A percentile compares a stretch with the other conserved stretches of the same genome.
These are phyloP conservation scores for Drosophila insularis DNA, from an alignment of 1,140 invertebrate species.

Conservation along the genomic window DNA sequence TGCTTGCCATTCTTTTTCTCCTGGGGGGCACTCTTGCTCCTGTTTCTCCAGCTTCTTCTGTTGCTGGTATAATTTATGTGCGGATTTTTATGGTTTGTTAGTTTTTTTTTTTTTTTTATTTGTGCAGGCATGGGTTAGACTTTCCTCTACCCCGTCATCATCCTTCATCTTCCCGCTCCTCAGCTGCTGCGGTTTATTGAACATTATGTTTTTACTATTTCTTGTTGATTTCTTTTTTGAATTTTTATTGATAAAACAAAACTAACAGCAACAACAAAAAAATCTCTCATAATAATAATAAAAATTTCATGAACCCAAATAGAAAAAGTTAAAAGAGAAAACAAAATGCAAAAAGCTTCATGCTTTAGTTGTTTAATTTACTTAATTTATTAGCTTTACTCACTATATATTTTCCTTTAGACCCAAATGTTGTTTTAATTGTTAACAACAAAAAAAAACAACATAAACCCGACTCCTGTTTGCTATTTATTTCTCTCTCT, in stretches of 20 bases:
- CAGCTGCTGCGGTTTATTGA: constrained; percentile 28
- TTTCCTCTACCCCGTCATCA: constrained; percentile 16
- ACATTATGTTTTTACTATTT: constrained; percentile 38
- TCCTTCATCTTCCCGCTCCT: not conserved
- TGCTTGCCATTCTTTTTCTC: not conserved
- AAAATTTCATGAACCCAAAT: not conserved
- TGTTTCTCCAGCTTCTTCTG: not conserved
- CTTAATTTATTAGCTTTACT: not conserved
- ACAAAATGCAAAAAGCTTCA: not conserved
- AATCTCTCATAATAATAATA: not conserved
- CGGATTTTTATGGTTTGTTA: constrained; percentile 67
- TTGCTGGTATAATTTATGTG: constrained; percentile 58
- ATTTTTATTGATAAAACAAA: not conserved
- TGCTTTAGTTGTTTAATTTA: not conserved
- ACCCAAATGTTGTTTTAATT: not conserved
- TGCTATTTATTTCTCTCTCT: too few species aligned
- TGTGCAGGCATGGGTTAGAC: constrained; percentile 33
- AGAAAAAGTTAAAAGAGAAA: not conserved
- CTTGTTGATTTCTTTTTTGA: constrained; percentile 1
- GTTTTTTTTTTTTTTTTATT: constrained; percentile 31
- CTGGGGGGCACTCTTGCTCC: constrained; percentile 9
- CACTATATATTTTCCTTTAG: not conserved
- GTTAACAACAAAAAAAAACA: not conserved
- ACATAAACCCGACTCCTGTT: too few species aligned
- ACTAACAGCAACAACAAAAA: not conserved